Base-by-base conservation (phyloP, 2,113 vertebrate species). In the Aptenodytes patagonicus region DNA sequence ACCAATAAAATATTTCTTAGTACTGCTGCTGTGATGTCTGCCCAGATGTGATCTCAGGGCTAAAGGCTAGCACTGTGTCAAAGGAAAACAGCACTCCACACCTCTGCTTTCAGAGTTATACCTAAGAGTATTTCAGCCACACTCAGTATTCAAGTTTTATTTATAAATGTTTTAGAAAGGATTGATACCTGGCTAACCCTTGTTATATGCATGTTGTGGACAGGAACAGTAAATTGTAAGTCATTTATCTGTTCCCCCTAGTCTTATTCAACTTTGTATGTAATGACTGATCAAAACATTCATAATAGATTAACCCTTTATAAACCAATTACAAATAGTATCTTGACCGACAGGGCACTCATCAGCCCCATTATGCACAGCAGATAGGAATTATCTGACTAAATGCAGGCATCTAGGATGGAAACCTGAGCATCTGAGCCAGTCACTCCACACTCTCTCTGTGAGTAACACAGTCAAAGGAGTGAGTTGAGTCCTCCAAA, bases 141-240 rank as follows among this genome's bases (percentile, higher is more conserved):
- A 1, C 49, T 46, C 0, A 0, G 8, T 5, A 17, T 9, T 29
- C 34, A 4, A 2, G 32, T 25, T 76, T 85, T 73, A 58, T 69
- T 77, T 51, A 34, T 6, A 62, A 62, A 62, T 52, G n/a, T 38
- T 95, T 87, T n/a, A 55, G 62, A 77, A 83, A 58, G 70, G 77
- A 62, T 83, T 73, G 51, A 77, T 83, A 93, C 79, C 58, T 77
- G 66, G 11, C 66, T 91, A 54, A 20, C 32, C 62, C 66, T 54
- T 51, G 24, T 31, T 36, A 60, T 4, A 76, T 5, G 10, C 54
- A 31, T 0, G 0, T 13, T 9, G 4, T 44, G 80, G 69, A 61
- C 46, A 69, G 26, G 57, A 92, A 40, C 31, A 77, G 19, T 46
- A 69, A 58, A 22, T 47, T n/a, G 1, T 26, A 84, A 85, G n/a